These are phyloP conservation scores for Gasteruption jaculator DNA, from an alignment of 2,888 invertebrate genomes.

Conservation along the genomic window DNA sequence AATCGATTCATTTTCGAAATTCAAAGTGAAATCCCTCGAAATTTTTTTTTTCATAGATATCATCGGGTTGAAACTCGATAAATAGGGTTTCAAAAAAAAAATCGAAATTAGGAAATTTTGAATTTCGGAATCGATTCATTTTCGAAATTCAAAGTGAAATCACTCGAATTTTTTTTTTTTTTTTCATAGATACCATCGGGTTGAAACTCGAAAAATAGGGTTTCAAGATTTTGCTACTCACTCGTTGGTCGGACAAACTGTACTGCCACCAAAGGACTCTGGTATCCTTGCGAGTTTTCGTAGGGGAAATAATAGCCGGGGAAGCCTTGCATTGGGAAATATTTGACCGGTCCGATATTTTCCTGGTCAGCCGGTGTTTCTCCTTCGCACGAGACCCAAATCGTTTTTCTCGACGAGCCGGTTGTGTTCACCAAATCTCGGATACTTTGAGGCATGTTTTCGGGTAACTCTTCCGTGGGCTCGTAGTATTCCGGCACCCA, in stretches of 20 bases:
- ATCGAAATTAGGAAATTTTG: too few relatives aligned
- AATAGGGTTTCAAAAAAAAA: neutral
- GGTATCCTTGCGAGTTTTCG: constrained; percentile 79
- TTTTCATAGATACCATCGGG: too few relatives aligned
- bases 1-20: neutral
- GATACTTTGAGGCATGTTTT: constrained; percentile 74
- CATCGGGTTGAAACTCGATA: too few relatives aligned
- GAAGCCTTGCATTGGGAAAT: constrained; percentile 78
- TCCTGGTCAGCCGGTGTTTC: constrained; percentile 91
- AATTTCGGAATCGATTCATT: too few relatives aligned
- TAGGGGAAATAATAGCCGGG: constrained; percentile 89
- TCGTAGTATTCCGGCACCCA: constrained; percentile 85
- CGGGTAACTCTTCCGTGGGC: constrained; percentile 64
- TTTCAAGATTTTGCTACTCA: constrained; percentile 55
- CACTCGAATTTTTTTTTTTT: constrained; percentile 1
- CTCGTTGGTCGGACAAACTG: constrained; percentile 77
- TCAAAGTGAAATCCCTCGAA: neutral
- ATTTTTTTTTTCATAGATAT: constrained; percentile 4
- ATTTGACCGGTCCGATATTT: constrained; percentile 80
- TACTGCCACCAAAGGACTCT: constrained; percentile 84
- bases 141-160: neutral
- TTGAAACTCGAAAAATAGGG: too few relatives aligned
- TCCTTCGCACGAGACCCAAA: constrained; percentile 92
- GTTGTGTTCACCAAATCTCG: constrained; percentile 53
- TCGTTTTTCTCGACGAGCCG: constrained; percentile 65